Evolutionary conservation across 2,888 invertebrate species (phyloP).

Genomic region (Alloplasta piceator): DNA sequence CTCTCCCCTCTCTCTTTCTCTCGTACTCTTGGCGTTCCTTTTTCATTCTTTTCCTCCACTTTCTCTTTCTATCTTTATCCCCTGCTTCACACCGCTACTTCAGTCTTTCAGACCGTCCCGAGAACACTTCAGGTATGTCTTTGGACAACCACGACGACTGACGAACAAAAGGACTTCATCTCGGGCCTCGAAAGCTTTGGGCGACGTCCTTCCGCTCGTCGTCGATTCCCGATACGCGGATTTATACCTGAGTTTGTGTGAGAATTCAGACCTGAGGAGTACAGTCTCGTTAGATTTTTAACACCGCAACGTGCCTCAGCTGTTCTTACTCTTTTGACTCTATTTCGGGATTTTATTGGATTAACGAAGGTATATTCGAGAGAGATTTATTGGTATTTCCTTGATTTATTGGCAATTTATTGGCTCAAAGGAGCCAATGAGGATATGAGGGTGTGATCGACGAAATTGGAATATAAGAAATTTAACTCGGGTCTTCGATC

Average conservation of each 20-base stretch:
- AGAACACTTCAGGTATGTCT: slow-evolving; percentile 45
- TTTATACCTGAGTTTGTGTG: slow-evolving; percentile 35
- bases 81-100: slow-evolving; percentile 9
- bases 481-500: too few relatives aligned
- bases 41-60: slow-evolving; percentile 17
- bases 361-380: slow-evolving; percentile 12
- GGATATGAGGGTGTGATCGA: neutral
- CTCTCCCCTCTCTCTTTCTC: slow-evolving; percentile 68
- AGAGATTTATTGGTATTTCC: slow-evolving; percentile 20
- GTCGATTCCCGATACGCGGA: neutral
- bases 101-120: slow-evolving; percentile 25
- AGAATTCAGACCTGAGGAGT: slow-evolving; percentile 31
- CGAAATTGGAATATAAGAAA: too few relatives aligned
- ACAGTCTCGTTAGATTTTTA: slow-evolving; percentile 29
- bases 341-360: slow-evolving; percentile 53
- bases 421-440: too few relatives aligned
- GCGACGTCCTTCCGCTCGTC: too few relatives aligned
- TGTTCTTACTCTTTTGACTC: slow-evolving; percentile 32
- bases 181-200: too few relatives aligned
- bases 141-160: neutral
- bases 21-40: slow-evolving; percentile 14
- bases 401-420: too few relatives aligned
- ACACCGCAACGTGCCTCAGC: slow-evolving; percentile 41
- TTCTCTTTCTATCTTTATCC: slow-evolving; percentile 38
- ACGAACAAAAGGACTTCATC: too few relatives aligned